Percentiles rank a stretch among this genome's conserved stretches.
These are phyloP conservation scores for Aphelenchoides fujianensis DNA, from an alignment of 1,140 invertebrate genomes.

Conservation along the genomic window DNA sequence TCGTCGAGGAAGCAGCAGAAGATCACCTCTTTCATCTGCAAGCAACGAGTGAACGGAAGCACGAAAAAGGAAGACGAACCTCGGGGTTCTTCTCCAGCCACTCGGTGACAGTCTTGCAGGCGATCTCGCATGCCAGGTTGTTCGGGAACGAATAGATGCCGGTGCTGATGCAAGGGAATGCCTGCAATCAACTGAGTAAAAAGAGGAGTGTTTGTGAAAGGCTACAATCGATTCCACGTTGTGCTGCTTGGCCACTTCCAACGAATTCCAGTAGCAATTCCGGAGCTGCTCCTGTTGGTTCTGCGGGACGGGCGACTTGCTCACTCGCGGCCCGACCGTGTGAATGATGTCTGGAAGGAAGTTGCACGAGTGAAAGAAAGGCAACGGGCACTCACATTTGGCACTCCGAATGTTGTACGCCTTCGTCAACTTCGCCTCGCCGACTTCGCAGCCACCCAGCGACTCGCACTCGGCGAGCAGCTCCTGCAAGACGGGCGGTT, in stretches of 20 bases:
- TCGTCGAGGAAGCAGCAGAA: conserved; percentile 15
- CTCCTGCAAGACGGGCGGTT: neutral
- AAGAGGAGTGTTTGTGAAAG: too few relatives aligned
- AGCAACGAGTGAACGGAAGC: too few relatives aligned
- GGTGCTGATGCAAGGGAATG: conserved; percentile 23
- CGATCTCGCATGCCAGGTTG: conserved; percentile 11
- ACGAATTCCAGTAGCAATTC: conserved; percentile 30
- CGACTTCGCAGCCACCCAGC: conserved; percentile 20
- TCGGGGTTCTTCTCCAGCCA: conserved; percentile 12
- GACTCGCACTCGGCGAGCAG: conserved; percentile 18
- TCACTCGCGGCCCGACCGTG: conserved; percentile 20
- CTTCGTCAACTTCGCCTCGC: conserved; percentile 27
- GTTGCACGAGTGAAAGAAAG: neutral
- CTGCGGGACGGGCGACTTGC: neutral
- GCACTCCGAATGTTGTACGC: conserved; percentile 21
- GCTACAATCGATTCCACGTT: conserved; percentile 20
- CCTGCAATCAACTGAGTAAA: conserved; percentile 14
- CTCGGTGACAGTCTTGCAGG: conserved; percentile 17
- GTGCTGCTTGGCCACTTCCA: conserved; percentile 20
- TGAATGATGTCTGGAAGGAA: conserved; percentile 20
- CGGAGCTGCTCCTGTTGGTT: conserved; percentile 5
- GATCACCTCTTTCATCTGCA: conserved; percentile 3
- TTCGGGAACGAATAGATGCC: conserved; percentile 20
- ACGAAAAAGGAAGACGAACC: too few relatives aligned
- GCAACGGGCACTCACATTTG: neutral